phyloP scores from a whole-genome alignment of 2,113 vertebrate species.

The Cathartes aura region DNA sequence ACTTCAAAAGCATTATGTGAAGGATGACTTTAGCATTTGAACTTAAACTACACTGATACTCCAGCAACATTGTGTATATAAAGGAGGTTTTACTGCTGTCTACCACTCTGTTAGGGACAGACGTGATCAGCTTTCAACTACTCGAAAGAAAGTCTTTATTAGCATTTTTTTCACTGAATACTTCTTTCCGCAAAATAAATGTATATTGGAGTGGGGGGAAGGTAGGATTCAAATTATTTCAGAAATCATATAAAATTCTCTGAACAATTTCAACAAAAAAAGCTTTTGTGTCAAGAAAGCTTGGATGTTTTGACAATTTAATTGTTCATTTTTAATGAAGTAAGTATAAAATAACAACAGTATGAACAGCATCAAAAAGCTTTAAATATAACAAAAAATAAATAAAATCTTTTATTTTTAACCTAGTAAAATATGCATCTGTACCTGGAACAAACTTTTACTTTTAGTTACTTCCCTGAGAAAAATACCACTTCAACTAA shows the following conservation, averaged over 20 bases:
- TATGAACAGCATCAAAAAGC: not conserved
- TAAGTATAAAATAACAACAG: not conserved
- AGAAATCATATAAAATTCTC: not conserved
- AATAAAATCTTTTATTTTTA: not conserved
- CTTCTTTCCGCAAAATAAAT: not conserved
- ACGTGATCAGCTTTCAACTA: not conserved
- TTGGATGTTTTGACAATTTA: not conserved
- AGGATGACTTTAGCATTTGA: constrained; percentile 12
- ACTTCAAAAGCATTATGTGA: constrained; percentile 29
- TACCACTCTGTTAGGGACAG: not conserved
- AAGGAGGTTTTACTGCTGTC: not conserved
- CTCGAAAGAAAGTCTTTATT: not conserved
- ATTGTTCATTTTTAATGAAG: not conserved
- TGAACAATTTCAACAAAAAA: not conserved
- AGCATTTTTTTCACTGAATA: not conserved
- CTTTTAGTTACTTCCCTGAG: not conserved
- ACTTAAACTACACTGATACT: not conserved
- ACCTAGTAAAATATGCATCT: not conserved
- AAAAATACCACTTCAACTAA: not conserved
- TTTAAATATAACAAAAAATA: not conserved
- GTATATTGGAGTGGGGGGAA: accelerated
- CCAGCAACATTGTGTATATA: not conserved
- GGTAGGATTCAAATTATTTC: not conserved
- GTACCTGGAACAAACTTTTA: not conserved
- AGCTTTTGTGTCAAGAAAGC: accelerated